These are phyloP conservation scores for Ameiurus melas DNA, from an alignment of 2,113 vertebrate species.

Conservation along the genomic window DNA sequence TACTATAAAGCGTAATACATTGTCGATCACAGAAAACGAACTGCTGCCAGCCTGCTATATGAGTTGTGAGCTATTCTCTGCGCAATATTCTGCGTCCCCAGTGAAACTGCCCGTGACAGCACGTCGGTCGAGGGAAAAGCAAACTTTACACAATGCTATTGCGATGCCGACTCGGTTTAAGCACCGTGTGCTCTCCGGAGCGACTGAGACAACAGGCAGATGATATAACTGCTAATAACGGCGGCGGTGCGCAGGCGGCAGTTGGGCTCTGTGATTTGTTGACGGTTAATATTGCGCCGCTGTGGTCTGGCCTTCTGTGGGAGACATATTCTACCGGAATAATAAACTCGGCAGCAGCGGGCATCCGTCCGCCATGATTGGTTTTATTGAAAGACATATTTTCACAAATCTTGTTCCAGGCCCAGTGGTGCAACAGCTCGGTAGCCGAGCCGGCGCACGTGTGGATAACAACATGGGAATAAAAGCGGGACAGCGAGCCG, in stretches of 20 bases:
- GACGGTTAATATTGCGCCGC: slow-evolving; percentile 37
- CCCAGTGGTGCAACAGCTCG: slow-evolving; percentile 64
- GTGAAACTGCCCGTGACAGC: slow-evolving; percentile 35
- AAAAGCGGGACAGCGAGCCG: slow-evolving; percentile 62
- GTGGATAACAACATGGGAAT: slow-evolving; percentile 66
- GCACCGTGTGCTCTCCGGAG: slow-evolving; percentile 15
- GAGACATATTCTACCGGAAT: slow-evolving; percentile 35
- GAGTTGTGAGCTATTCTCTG: background rate
- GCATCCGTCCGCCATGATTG: slow-evolving; percentile 59
- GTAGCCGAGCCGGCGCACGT: slow-evolving; percentile 63
- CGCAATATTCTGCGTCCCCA: background rate
- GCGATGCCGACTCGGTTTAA: slow-evolving; percentile 36
- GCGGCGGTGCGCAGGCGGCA: slow-evolving; percentile 33
- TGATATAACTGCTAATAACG: slow-evolving; percentile 47
- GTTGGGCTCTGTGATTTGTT: slow-evolving; percentile 45
- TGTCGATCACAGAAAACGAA: background rate
- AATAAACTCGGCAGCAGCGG: slow-evolving; percentile 32
- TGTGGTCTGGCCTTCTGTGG: slow-evolving; percentile 30
- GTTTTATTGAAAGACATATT: slow-evolving; percentile 57
- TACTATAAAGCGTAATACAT: background rate
- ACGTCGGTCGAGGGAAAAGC: slow-evolving; percentile 18
- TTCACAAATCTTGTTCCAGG: slow-evolving; percentile 65
- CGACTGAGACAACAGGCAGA: slow-evolving; percentile 43
- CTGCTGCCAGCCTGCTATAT: background rate
- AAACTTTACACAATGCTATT: slow-evolving; percentile 16